Conservation (phyloP, 2,888 invertebrate species). For the Latrodectus hesperus region DNA sequence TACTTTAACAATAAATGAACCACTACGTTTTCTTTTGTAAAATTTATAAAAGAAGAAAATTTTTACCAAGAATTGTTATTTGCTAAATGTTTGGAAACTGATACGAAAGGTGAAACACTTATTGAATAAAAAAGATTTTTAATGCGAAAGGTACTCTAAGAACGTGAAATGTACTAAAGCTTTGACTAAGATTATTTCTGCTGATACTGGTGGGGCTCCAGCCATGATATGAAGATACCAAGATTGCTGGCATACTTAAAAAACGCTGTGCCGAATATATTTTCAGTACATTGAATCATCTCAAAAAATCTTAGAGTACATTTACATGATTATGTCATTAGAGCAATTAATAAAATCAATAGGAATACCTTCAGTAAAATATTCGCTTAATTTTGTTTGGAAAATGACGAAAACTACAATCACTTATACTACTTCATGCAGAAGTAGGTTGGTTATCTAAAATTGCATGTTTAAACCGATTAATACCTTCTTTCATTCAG, state of each 20-base stretch:
- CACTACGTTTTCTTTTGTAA: constrained; percentile 10
- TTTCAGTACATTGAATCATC: constrained; percentile 22
- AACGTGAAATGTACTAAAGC: not conserved
- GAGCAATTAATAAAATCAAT: too few relatives aligned
- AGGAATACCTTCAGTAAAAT: too few relatives aligned
- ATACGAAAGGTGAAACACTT: constrained; percentile 68
- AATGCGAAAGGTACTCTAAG: too few relatives aligned
- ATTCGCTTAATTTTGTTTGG: too few relatives aligned
- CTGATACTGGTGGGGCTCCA: constrained; percentile 33
- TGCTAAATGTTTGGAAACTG: constrained; percentile 53
- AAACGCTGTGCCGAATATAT: constrained; percentile 18
- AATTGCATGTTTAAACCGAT: too few relatives aligned
- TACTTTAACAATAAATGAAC: constrained; percentile 13
- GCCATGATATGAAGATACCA: constrained; percentile 40
- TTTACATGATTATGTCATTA: constrained; percentile 1
- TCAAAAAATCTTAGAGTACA: constrained; percentile 54
- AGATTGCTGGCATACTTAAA: constrained; percentile 45
- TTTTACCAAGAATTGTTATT: constrained; percentile 65
- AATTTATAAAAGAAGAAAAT: constrained; percentile 15
- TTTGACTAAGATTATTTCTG: constrained; percentile 26
- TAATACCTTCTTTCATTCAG: too few relatives aligned
- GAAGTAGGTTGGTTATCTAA: too few relatives aligned
- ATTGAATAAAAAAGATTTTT: constrained; percentile 16
- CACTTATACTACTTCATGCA: too few relatives aligned
- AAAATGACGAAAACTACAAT: too few relatives aligned